phyloP scores from a whole-genome alignment of 2,888 invertebrate genomes.

The Cordylochernes scorpioides region DNA sequence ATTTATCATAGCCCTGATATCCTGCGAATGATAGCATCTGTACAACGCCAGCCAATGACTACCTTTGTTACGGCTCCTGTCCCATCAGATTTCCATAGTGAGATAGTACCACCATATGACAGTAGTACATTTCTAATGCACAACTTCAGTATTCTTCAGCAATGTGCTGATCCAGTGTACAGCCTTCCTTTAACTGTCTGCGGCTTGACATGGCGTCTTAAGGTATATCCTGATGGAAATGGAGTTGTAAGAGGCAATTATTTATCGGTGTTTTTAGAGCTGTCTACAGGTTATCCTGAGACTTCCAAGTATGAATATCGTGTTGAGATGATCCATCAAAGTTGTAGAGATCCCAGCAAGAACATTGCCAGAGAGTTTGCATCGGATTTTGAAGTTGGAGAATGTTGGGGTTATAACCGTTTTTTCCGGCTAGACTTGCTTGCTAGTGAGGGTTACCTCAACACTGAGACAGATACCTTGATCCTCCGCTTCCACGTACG shows the following conservation, averaged over 20 bases:
- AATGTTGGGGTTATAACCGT: constrained; percentile 86
- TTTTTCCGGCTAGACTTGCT: constrained; percentile 69
- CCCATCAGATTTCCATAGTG: constrained; percentile 64
- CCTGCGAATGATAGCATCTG: constrained; percentile 52
- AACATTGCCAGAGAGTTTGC: constrained; percentile 81
- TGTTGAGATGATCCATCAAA: constrained; percentile 80
- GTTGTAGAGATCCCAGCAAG: constrained; percentile 36
- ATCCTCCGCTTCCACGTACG: constrained; percentile 67
- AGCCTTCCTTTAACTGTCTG: constrained; percentile 62
- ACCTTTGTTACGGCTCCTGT: constrained; percentile 64
- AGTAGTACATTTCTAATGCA: constrained; percentile 66
- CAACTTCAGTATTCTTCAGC: constrained; percentile 53
- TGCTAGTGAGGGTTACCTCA: constrained; percentile 66
- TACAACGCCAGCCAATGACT: constrained; percentile 62
- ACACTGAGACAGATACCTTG: constrained; percentile 51
- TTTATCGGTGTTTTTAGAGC: constrained; percentile 65
- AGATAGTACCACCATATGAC: constrained; percentile 74
- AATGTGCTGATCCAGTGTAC: constrained; percentile 71
- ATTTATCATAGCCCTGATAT: constrained; percentile 53
- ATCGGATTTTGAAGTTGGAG: constrained; percentile 80
- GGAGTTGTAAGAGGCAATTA: constrained; percentile 81
- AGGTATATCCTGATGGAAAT: constrained; percentile 46
- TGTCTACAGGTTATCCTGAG: constrained; percentile 65
- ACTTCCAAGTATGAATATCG: constrained; percentile 82
- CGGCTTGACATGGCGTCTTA: constrained; percentile 68